phyloP scores from a whole-genome alignment of 2,888 invertebrate genomes.

The Eilema caniola region DNA sequence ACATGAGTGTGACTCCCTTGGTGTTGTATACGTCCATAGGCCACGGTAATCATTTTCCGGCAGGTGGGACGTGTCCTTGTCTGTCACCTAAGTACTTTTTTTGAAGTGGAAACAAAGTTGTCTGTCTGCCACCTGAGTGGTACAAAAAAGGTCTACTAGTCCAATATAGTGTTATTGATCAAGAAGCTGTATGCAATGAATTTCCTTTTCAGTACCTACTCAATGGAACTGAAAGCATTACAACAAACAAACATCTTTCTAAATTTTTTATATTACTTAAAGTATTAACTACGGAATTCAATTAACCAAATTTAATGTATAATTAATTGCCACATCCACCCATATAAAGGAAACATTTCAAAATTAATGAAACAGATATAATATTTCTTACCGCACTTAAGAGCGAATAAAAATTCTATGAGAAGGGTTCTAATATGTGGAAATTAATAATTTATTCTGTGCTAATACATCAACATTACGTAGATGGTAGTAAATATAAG shows the following conservation, averaged over 20 bases:
- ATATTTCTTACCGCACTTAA: not conserved
- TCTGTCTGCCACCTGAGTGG: too few species aligned
- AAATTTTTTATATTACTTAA: not conserved
- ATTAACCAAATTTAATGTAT: not conserved
- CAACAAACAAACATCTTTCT: not conserved
- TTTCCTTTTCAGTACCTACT: too few species aligned
- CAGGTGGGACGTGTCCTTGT: too few species aligned
- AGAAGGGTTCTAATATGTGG: slow-evolving; percentile 22
- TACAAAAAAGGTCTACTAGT: too few species aligned
- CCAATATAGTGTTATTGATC: too few species aligned
- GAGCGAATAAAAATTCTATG: not conserved
- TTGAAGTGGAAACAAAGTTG: too few species aligned
- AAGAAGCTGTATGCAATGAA: too few species aligned
- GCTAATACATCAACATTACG: not conserved
- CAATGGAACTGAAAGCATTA: too few species aligned
- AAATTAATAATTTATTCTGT: slow-evolving; percentile 14
- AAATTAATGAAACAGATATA: not conserved
- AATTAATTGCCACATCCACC: not conserved
- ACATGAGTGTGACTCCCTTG: too few species aligned
- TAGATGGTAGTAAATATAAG: not conserved
- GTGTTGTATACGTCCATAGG: too few species aligned
- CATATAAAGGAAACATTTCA: slow-evolving; percentile 4
- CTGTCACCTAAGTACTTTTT: too few species aligned
- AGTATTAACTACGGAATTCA: not conserved
- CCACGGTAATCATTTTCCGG: too few species aligned